Evolutionary conservation across 2,113 vertebrate species (phyloP).

Genomic region (Sander vitreus): DNA sequence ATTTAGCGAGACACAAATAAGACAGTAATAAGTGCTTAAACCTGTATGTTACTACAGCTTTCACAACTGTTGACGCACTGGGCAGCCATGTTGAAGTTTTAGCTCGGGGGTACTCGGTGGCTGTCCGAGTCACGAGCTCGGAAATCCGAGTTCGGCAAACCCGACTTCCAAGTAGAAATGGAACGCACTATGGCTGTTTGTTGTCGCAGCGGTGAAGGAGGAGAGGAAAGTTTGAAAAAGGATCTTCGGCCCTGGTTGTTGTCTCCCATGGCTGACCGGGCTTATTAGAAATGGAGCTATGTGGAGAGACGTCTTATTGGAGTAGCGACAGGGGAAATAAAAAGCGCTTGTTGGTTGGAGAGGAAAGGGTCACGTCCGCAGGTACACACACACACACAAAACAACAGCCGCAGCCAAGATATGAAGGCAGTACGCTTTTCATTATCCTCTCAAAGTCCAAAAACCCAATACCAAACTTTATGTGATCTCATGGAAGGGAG

Average conservation of each 20-base stretch:
- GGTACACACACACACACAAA: slow-evolving; percentile 38
- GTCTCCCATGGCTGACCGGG: slow-evolving; percentile 65
- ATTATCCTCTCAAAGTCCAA: slow-evolving; percentile 60
- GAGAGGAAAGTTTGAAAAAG: slow-evolving; percentile 9
- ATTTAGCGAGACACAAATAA: too few species aligned
- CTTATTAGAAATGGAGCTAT: slow-evolving; percentile 68
- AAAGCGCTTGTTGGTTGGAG: slow-evolving; percentile 54
- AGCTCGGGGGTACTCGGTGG: too few species aligned
- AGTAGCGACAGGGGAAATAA: slow-evolving; percentile 77
- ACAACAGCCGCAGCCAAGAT: slow-evolving; percentile 55
- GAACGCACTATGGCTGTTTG: neutral
- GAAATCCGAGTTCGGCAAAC: too few species aligned
- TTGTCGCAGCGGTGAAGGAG: neutral
- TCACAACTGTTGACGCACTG: too few species aligned
- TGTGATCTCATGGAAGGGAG: slow-evolving; percentile 45
- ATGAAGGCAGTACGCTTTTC: slow-evolving; percentile 66
- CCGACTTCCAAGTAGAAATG: too few species aligned
- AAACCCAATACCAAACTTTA: slow-evolving; percentile 62
- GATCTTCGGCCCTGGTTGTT: slow-evolving; percentile 44
- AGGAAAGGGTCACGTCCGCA: slow-evolving; percentile 56
- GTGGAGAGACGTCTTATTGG: slow-evolving; percentile 71
- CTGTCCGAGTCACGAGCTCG: too few species aligned
- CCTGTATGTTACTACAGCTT: too few species aligned
- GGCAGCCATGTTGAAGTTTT: too few species aligned
- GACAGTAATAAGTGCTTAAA: too few species aligned